Base-by-base conservation (phyloP, 1,140 invertebrate genomes). In the Caenorhabditis remanei region DNA sequence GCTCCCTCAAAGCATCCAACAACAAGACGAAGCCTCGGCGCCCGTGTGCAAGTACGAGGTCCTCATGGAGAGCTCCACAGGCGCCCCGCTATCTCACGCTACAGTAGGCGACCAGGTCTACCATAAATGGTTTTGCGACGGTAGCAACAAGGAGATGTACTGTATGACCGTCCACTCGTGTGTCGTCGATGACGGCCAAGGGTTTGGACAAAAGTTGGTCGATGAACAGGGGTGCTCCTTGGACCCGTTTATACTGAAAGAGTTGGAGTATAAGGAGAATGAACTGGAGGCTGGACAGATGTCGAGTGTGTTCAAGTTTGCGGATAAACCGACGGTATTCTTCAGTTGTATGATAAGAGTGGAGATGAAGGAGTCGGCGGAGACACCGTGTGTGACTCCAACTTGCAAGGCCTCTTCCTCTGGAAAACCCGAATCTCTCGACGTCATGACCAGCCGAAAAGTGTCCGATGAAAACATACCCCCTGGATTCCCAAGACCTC, bases 161-260 rank as follows among this genome's bases (percentile, higher is more conserved):
- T 89, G 88, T 46, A 89, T 89, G 88, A 89, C 88, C 6, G 87
- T 89, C 7, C 88, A 89, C 79, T 83, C 67, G 4, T 89, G 88
- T 82, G 83, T 87, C n/a, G 88, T 89, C 4, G 88, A 89, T 53
- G 87, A 89, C 75, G 88, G 88, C 4, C 87, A 87, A 21, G 87
- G 87, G 50, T 40, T 48, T 5, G 85, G 87, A 9, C 87, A 88
- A 48, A 65, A 75, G 53, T 53, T 89, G n/a, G 67, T 89, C 24
- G 88, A 89, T 63, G 88, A 88, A 11, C 13, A 79, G 1, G 88
- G 88, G 43, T 89, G 88, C 65, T 32, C 88, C 8, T 40, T 85
- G n/a, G 88, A 89, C 53, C 21, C 53, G 0, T 89, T 86, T 41
- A 63, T 89, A 16, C n/a, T 89, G 2, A 85, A 85, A 83, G 88